A percentile compares a stretch with the other conserved stretches of the same genome.
Evolutionary conservation across 2,888 invertebrate genomes (phyloP).

Genomic region (Drosophila parthenogenetica): DNA sequence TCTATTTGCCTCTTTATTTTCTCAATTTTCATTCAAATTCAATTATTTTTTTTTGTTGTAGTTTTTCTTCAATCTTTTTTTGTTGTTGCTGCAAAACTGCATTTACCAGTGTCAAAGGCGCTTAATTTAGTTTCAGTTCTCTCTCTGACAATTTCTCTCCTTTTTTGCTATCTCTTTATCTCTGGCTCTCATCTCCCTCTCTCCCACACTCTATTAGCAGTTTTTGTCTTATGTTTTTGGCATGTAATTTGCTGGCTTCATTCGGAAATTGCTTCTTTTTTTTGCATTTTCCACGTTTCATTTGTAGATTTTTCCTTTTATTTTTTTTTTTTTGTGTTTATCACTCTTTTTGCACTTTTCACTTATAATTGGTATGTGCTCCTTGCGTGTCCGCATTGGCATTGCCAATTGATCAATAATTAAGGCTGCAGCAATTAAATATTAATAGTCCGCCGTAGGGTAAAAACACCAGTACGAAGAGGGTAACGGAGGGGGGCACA

Average conservation of each 20-base stretch:
- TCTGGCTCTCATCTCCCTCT: neutral
- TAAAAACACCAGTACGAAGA: too few relatives aligned
- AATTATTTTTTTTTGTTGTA: slow-evolving; percentile 4
- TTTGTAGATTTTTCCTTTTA: slow-evolving; percentile 1
- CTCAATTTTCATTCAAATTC: slow-evolving; percentile 60
- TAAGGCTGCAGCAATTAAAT: slow-evolving; percentile 75
- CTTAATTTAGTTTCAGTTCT: slow-evolving; percentile 70
- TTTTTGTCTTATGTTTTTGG: slow-evolving; percentile 70
- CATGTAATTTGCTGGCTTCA: slow-evolving; percentile 73
- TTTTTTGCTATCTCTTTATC: slow-evolving; percentile 3
- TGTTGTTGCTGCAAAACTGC: slow-evolving; percentile 60
- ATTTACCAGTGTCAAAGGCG: slow-evolving; percentile 79
- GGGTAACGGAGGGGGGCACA: too few relatives aligned
- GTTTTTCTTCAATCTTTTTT: slow-evolving; percentile 13
- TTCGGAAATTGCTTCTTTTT: slow-evolving; percentile 68
- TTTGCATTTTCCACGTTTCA: slow-evolving; percentile 33
- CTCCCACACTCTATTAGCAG: neutral
- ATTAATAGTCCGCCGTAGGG: slow-evolving; percentile 55
- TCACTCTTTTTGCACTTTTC: slow-evolving; percentile 9
- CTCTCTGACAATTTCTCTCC: neutral
- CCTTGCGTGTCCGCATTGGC: slow-evolving; percentile 49
- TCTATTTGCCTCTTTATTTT: slow-evolving; percentile 42
- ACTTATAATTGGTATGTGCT: slow-evolving; percentile 46
- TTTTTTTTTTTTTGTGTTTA: neutral
- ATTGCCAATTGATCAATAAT: slow-evolving; percentile 73